Base-by-base conservation (phyloP, 2,888 invertebrate genomes). In the Spialia ferax region DNA sequence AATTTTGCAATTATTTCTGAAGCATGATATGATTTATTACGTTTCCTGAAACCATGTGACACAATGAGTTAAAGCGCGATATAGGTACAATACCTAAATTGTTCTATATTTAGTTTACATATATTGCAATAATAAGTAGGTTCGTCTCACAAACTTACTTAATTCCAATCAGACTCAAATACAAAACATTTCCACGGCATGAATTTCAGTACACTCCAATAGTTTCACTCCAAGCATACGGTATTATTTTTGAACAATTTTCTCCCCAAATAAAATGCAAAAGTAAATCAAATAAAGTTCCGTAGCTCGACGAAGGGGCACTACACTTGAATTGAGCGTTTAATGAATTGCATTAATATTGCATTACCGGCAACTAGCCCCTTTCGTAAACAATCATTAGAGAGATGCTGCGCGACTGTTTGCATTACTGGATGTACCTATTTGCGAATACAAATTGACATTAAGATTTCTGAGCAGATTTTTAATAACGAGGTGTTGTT, bases 291-390 rank as follows among this genome's bases (percentile, higher is more conserved):
- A 73, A 74, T 75, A 74, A 76, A 75, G 54, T 55, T 67, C 54
- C 54, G 54, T 67, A 67, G 54, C 60, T 32, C 50, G 13, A 55
- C 60, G 50, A 71, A 79, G 82, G 79, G 79, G 78, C 71, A 78
- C 77, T 79, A 78, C 82, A 83, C 87, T 91, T 85, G 84, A 91
- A 87, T 85, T 87, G 90, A 85, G 86, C 82, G 91, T 88, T 90
- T 94, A 94, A 94, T 94, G 94, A 94, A 94, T 93, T 93, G 92
- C 93, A 93, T 94, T 94, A 94, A 94, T 94, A 94, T 93, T 94
- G 87, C 88, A 94, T 94, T 93, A 93, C 84, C 84, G 85, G 88
- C 88, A 88, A 90, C 89, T 89, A 88, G 88, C 88, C 82, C 75
- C 87, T 77, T 80, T 77, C 73, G 90, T 87, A 91, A 93, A 93